A percentile compares a stretch with the other conserved stretches of the same genome.
Evolutionary conservation across 1,140 invertebrate species (phyloP).

Genomic region (Mactra quadrangularis): DNA sequence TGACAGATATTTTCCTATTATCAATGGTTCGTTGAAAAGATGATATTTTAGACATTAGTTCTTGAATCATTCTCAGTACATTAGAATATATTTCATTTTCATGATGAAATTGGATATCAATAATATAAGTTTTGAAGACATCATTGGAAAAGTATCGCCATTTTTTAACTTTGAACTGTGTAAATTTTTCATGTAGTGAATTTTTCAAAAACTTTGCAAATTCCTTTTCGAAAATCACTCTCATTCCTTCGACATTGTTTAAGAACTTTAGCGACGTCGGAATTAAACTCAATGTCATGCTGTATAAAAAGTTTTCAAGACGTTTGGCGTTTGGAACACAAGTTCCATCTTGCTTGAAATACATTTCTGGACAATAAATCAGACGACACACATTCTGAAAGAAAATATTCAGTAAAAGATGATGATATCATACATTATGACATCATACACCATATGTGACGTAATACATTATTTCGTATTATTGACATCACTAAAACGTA

Average conservation of each 20-base stretch:
- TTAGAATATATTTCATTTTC: background rate
- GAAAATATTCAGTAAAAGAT: background rate
- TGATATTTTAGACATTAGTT: background rate
- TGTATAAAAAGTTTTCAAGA: background rate
- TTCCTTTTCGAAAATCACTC: background rate
- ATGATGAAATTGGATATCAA: background rate
- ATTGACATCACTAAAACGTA: background rate
- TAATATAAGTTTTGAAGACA: background rate
- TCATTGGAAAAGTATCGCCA: background rate
- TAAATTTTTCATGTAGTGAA: background rate
- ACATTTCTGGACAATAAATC: background rate
- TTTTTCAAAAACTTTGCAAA: background rate
- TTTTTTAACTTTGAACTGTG: background rate
- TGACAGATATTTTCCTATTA: too few relatives aligned
- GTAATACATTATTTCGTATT: background rate
- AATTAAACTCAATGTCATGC: background rate
- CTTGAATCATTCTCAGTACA: background rate
- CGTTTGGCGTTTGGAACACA: background rate
- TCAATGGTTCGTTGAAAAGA: too few relatives aligned
- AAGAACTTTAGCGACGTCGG: background rate
- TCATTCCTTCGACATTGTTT: background rate
- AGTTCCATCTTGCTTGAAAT: background rate
- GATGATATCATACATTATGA: background rate
- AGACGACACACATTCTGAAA: slow-evolving; percentile 6
- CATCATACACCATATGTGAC: background rate